These are phyloP conservation scores for Hybos culiciformis DNA, from an alignment of 2,888 invertebrate genomes.

Conservation along the genomic window DNA sequence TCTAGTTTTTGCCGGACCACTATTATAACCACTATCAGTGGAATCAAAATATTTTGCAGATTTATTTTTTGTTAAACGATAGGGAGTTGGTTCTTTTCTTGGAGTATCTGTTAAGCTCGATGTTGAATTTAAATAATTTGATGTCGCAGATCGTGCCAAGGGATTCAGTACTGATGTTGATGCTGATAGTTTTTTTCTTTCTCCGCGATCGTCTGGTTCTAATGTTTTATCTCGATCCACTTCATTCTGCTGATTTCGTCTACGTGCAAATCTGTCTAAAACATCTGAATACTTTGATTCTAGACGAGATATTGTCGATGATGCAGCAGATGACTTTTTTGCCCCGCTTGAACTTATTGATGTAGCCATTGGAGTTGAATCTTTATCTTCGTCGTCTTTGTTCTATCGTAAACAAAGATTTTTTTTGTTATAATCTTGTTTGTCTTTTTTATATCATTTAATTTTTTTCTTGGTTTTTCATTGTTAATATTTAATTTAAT, in stretches of 20 bases:
- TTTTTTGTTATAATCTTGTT: background rate
- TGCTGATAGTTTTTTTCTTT: too few relatives aligned
- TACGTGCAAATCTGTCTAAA: conserved; percentile 54
- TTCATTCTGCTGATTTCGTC: conserved; percentile 34
- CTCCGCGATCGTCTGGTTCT: conserved; percentile 41
- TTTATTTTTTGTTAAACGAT: conserved; percentile 26
- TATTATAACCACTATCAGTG: conserved; percentile 28
- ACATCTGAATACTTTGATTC: conserved; percentile 70
- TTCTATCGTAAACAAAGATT: conserved; percentile 15
- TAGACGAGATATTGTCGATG: conserved; percentile 49
- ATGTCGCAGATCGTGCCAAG: conserved; percentile 57
- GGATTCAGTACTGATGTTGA: conserved; percentile 23
- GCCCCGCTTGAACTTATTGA: too few relatives aligned
- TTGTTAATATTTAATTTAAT: too few relatives aligned
- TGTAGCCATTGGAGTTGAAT: background rate
- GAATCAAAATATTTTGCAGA: conserved; percentile 27
- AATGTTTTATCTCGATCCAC: conserved; percentile 54
- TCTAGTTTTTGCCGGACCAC: conserved; percentile 16
- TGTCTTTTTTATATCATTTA: too few relatives aligned
- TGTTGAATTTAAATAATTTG: conserved; percentile 54
- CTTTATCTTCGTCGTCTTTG: conserved; percentile 23
- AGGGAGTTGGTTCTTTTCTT: conserved; percentile 32
- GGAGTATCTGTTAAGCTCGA: conserved; percentile 14
- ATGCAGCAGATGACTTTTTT: conserved; percentile 30
- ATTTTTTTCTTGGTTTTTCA: too few relatives aligned